phyloP scores from a whole-genome alignment of 1,140 invertebrate genomes.

The Phymastichus coffea region DNA sequence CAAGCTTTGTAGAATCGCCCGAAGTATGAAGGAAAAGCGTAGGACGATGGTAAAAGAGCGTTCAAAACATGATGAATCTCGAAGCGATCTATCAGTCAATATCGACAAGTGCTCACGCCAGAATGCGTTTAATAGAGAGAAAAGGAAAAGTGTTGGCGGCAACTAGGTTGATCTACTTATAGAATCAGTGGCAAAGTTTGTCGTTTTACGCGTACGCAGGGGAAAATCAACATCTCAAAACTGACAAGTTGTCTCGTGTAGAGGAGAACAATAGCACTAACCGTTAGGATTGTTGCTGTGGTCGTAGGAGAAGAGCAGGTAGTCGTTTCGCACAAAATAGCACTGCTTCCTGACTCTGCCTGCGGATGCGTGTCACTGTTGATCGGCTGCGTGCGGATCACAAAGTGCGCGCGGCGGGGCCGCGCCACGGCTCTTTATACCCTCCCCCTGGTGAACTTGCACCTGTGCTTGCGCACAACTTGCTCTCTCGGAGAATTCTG shows the following conservation, averaged over 20 bases:
- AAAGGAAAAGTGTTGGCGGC: too few species aligned
- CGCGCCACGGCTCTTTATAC: slow-evolving; percentile 44
- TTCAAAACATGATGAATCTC: too few species aligned
- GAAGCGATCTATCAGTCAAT: too few species aligned
- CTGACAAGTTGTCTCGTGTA: not conserved
- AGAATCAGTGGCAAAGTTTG: too few species aligned
- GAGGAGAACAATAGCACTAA: not conserved
- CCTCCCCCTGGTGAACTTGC: slow-evolving; percentile 38
- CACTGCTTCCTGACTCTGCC: not conserved
- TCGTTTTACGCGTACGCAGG: too few species aligned
- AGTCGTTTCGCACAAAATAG: not conserved
- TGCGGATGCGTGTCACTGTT: not conserved
- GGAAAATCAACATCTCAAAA: not conserved
- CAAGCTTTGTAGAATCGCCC: too few species aligned
- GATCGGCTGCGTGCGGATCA: slow-evolving; percentile 31
- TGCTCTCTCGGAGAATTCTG: slow-evolving; percentile 28
- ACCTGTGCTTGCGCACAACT: slow-evolving; percentile 48
- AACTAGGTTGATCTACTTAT: too few species aligned
- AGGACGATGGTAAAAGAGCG: too few species aligned
- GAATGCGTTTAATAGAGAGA: too few species aligned
- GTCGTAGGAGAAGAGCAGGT: not conserved
- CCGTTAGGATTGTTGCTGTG: not conserved
- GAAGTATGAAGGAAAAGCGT: too few species aligned
- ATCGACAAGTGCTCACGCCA: too few species aligned
- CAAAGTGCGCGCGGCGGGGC: slow-evolving; percentile 42